Base-by-base conservation (phyloP, 35 echinoderm and acorn worm species). In the Heliocidaris erythrogramma region DNA sequence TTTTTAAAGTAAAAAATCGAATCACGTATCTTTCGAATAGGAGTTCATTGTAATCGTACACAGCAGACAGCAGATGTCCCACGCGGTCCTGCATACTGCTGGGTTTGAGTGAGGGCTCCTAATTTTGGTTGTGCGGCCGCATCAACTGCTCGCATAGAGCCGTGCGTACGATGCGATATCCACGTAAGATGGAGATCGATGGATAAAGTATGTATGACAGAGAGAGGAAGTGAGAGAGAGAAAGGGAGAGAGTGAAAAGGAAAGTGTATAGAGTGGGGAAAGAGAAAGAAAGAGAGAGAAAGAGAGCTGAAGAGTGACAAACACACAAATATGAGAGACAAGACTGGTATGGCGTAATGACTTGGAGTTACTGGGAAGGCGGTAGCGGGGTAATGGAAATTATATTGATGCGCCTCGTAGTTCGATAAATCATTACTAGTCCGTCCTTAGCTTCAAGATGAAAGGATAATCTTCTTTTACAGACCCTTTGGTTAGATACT, bases 371-470 rank as follows among this genome's bases (percentile, higher is more conserved):
- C 24, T 31, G 42, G 32, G 31, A 27, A 48, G 87, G 87, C 31
- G 31, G 29, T 9, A 47, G 17, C 7, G n/a, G 31, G 87, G 87
- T 89, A 89, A 42, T 89, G 87, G 87, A 47, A 88, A 89, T 89
- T 47, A 47, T 89, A 89, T 89, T 89, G 87, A 89, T 89, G 87
- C 87, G 31, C 87, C 31, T 48, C 31, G 2, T 21, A 89, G 87
- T 30, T 89, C 87, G 30, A 89, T 89, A 89, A 89, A 89, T 89
- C 87, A 89, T 32, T 35, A 47, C 87, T 47, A 27, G 65, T 78
- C 65, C 8, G 14, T 24, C 87, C 87, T 32, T 89, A 32, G 87
- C 87, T 47, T 47, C 29, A 31, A 89, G 31, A 89, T 27, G 47
- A 78, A n/a, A 78, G 65, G 65, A 21, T 78, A 78, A 78, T 78